Evolutionary conservation across 1,140 invertebrate species (phyloP), one percentile per base, ranked within the genome.

Genomic region (Orius insidiosus): DNA sequence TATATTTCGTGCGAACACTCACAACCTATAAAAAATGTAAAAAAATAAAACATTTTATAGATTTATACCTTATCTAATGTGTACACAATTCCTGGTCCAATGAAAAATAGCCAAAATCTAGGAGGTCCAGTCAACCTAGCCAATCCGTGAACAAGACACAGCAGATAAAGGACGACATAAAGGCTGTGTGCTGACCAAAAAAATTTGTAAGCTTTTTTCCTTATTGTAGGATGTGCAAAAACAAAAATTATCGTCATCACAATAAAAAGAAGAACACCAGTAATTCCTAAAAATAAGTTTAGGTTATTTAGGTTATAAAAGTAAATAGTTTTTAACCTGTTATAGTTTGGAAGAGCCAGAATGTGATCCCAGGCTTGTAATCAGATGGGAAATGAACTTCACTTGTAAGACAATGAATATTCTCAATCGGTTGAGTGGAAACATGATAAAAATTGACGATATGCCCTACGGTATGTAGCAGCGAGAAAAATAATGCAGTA

Each of bases 371-470:
- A 0, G 88, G 86, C 55, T 80, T 77, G 45, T 85, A 84, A 60
- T 96, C 89, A 1, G 86, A 88, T 6, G 88, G 81, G 58, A 93
- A 97, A 58, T 81, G 80, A 41, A 95, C 76, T 67, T 95, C 93
- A 50, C 88, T 81, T 0, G 95, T 97, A 1, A 98, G 69, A 63
- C 95, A 99, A 15, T 85, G 74, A 7, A 98, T 68, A 63, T 96
- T 86, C 56, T 89, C 87, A 0, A 96, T 70, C 0, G 93, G 92
- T 59, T 98, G 95, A 0, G 90, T 98, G 1, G 89, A 92, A 1
- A 99, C 83, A 58, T 98, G 93, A 63, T 98, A 99, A 63, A 99
- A 98, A 63, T 98, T 99, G 15, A 98, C 86, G 56, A 95, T 84
- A 59, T 99, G 95, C 0, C 95, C 95, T 18, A 94, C 76, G 0